phyloP scores from a whole-genome alignment of 2,797 vertebrate genomes.

The Muscicapa striata region DNA sequence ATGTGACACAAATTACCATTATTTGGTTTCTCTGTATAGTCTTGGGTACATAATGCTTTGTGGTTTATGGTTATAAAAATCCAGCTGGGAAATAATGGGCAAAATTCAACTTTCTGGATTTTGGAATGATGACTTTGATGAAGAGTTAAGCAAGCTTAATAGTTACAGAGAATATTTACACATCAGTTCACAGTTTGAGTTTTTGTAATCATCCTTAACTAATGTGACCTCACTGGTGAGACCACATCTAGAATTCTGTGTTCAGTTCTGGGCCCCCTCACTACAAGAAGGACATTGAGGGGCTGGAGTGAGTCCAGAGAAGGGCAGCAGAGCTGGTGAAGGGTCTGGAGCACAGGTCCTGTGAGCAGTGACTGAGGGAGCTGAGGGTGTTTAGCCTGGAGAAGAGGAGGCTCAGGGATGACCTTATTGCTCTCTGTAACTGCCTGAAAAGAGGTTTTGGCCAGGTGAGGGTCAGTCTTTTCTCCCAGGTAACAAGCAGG shows the following conservation, averaged over 20 bases:
- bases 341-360: neutral
- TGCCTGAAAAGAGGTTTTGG: neutral
- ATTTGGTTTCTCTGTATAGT: neutral
- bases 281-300: fast-evolving
- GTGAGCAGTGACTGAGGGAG: neutral
- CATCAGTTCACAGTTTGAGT: neutral
- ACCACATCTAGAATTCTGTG: neutral
- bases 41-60: neutral
- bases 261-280: neutral
- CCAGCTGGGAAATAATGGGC: neutral
- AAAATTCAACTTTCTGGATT: neutral
- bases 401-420: neutral
- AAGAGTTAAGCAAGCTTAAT: neutral
- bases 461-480: neutral
- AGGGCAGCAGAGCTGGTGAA: fast-evolving
- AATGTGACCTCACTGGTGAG: neutral
- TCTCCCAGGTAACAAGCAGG: neutral
- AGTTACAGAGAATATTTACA: neutral
- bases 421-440: fast-evolving
- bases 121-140: neutral
- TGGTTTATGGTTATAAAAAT: neutral
- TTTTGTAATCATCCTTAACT: neutral
- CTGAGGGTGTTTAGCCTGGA: neutral
- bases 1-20: neutral
- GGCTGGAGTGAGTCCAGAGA: fast-evolving